These are phyloP conservation scores for Orchesella flavescens DNA, from an alignment of 2,888 invertebrate genomes.

Conservation along the genomic window DNA sequence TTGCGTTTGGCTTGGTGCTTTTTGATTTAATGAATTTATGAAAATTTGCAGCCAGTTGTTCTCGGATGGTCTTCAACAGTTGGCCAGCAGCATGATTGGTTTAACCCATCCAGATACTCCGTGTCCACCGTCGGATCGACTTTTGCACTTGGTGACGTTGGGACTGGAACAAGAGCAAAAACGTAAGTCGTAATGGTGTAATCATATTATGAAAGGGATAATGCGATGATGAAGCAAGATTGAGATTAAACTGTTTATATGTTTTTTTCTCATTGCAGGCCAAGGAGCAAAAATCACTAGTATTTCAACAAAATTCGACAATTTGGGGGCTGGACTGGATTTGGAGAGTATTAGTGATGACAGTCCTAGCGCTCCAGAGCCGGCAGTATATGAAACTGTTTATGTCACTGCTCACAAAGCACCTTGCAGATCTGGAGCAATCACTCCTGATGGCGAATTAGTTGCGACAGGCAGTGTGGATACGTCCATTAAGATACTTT, in stretches of 20 bases:
- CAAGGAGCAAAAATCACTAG: conserved; percentile 70
- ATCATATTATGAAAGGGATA: not conserved
- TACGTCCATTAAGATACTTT: conserved; percentile 98
- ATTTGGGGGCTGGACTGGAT: conserved; percentile 84
- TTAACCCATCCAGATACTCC: conserved; percentile 92
- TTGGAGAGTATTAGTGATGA: conserved; percentile 98
- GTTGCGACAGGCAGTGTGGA: conserved; percentile 99
- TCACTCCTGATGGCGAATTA: conserved; percentile 94
- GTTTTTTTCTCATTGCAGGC: conserved; percentile 45
- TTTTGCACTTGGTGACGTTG: conserved; percentile 88
- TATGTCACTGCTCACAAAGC: conserved; percentile 87
- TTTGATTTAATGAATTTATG: not conserved
- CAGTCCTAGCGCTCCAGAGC: conserved; percentile 93
- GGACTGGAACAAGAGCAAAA: conserved; percentile 88
- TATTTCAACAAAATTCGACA: conserved; percentile 76
- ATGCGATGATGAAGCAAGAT: not conserved
- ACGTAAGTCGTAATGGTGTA: conserved; percentile 73
- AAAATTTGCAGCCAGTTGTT: conserved; percentile 86
- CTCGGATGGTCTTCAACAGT: conserved; percentile 96
- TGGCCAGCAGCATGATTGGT: conserved; percentile 89
- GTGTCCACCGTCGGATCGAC: conserved; percentile 95
- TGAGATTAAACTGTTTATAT: conserved; percentile 9
- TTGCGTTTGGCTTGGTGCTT: not conserved
- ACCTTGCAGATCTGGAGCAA: conserved; percentile 93
- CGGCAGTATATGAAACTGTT: conserved; percentile 97